These are phyloP conservation scores for Hypomecis punctinalis DNA, from an alignment of 2,888 invertebrate species.

Conservation along the genomic window DNA sequence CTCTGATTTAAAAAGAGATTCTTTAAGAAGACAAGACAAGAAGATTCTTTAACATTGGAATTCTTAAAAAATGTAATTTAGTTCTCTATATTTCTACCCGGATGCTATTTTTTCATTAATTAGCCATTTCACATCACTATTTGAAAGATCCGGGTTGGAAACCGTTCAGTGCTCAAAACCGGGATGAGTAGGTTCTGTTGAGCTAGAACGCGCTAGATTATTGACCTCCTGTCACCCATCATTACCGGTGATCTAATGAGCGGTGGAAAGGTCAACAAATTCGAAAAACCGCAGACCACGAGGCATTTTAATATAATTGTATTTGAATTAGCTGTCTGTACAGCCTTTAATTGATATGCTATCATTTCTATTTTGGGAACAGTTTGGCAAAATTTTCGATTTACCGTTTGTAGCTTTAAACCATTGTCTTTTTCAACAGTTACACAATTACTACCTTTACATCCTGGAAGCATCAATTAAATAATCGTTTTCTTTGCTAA, in stretches of 20 bases:
- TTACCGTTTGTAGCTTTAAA: not conserved
- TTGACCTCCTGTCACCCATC: constrained; percentile 1
- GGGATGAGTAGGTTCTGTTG: no score
- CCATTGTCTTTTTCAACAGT: no score
- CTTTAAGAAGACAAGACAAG: no score
- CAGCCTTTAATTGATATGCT: not conserved
- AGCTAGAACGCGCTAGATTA: not conserved
- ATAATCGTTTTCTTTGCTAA: no score
- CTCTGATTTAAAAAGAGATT: no score
- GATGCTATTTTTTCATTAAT: not conserved
- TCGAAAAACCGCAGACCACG: constrained; percentile 9
- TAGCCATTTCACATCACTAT: not conserved
- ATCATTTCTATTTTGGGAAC: constrained; percentile 12
- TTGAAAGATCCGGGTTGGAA: not conserved
- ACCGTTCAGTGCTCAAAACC: no score
- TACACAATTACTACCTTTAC: no score
- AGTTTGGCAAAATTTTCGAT: not conserved
- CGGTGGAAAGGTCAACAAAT: constrained; percentile 12
- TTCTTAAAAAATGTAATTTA: no score
- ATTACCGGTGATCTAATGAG: constrained; percentile 2
- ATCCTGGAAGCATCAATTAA: no score
- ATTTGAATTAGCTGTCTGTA: not conserved
- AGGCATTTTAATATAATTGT: not conserved
- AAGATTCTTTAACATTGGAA: no score
- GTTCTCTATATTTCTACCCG: no score